These are phyloP conservation scores for Parazoanthus swiftii DNA, from an alignment of 92 coral and sea anemone species.

Conservation along the genomic window DNA sequence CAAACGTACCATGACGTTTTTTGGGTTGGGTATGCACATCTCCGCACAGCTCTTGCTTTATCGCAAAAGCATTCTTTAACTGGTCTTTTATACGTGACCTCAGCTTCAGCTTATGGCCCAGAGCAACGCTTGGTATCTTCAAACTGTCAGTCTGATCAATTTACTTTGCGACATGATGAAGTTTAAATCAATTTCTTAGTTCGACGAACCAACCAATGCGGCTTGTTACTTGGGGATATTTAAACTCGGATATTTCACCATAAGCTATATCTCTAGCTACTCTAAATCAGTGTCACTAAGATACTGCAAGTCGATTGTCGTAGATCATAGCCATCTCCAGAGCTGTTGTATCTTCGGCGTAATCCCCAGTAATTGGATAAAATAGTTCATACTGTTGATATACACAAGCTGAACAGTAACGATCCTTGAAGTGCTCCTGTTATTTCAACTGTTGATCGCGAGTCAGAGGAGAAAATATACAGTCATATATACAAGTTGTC, in stretches of 20 bases:
- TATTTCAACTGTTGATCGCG: background rate
- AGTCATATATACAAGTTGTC: background rate
- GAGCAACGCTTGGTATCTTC: conserved; percentile 15
- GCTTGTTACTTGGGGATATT: background rate
- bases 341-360: background rate
- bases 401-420: background rate
- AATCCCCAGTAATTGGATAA: background rate
- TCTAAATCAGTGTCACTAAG: background rate
- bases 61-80: conserved; percentile 12
- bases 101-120: background rate
- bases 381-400: background rate
- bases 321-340: too few species aligned
- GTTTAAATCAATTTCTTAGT: background rate
- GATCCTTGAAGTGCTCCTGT: background rate
- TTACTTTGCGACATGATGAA: background rate
- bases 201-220: background rate
- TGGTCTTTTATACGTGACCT: conserved; percentile 6
- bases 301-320: background rate
- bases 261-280: background rate
- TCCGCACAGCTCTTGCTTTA: conserved; percentile 4
- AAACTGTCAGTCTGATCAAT: background rate
- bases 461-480: conserved; percentile 12
- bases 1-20: background rate
- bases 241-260: too few species aligned
- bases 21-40: background rate